Evolutionary conservation across 53 echinoderm and acorn worm species (phyloP), one percentile per base, ranked within the genome.

Genomic region (Arbacia lixula): DNA sequence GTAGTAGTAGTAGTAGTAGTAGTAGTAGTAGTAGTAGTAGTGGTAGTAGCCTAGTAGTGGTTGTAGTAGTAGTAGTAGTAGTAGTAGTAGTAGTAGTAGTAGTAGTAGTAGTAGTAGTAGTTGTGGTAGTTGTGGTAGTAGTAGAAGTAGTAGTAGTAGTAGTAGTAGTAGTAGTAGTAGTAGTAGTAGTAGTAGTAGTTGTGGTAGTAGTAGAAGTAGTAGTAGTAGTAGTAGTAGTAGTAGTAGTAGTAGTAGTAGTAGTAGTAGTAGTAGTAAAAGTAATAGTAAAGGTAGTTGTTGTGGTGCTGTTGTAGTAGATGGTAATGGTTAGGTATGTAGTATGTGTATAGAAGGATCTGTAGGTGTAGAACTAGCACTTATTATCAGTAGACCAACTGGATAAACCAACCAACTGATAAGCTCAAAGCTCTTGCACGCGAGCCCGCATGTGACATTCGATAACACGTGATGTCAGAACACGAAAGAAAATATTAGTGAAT

Each of bases 1-100:
- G 72, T 41, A 71, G 72, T 43, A 71, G 72, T 71, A 71, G 72
- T 71, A 40, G 72, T 71, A 71, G 72, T 71, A 71, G 72, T 71
- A 71, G 72, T 40, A 71, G 72, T 71, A 64, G 65, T 64, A 64
- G 65, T 30, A 30, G 65, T 64, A 34, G 65, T 34, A 34, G 36
- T n/a, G 16, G 49, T 49, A 49, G 49, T 10, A 49, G 49, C 16
- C 17, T 3, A n/a, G 16, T 3, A 12, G 53, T 17, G 16, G 49
- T 49, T 10, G 49, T 58, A 58, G 60, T 58, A 40, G 72, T 43
- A 71, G 42, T 71, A 71, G 42, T 71, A 38, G 42, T 40, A 17
- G 5, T 71, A 67, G 68, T 67, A 67, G 35, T 67, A 67, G 68
- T 67, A 67, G 68, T 30, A 67, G 68, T 67, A 67, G 68, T 67